Base-by-base conservation (phyloP, 2,888 invertebrate species). In the Amaurobius ferox region DNA sequence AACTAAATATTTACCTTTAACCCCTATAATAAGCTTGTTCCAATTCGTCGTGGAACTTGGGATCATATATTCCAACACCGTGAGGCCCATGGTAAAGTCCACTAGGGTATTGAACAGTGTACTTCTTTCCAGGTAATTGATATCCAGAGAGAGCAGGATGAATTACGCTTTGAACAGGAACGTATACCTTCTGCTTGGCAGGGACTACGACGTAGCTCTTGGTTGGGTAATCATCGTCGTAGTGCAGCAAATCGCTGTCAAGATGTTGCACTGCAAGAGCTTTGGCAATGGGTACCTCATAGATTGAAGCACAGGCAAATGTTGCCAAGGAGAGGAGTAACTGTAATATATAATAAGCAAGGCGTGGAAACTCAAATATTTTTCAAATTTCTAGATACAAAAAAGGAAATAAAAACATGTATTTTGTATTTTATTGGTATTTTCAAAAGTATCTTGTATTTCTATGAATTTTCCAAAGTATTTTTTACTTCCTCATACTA, bases 61-160 rank as follows among this genome's bases (percentile, higher is more conserved):
- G 85, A 16, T 86, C 68, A 44, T 86, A 86, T 48, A 73, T 26
- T 28, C 85, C 85, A 0, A 74, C 6, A 11, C 85, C 85, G 23
- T 86, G 85, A 3, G 85, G 85, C 35, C 85, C 85, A 11, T 79
- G 68, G 73, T 86, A 86, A 3, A 85, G 6, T 6, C 83, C 83
- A n/a, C 66, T 72, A 11, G 83, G 83, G 16, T 77, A 77, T 29
- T 77, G 77, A 5, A 72, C 77, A 2, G 70, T 70, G 61, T 77
- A 77, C 40, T 83, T 83, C 77, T 85, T 64, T n/a, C 70, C 72
- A 0, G 83, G 77, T 6, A 66, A 71, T 66, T 66, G 71, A 29
- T 66, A 67, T 11, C 55, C 48, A 6, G 71, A 55, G 0, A 85
- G 55, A 9, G 77, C 71, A 19, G 83, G 83, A 48, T 85, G 83